These are phyloP conservation scores for Delia radicum DNA, from an alignment of 1,140 invertebrate genomes.

Conservation along the genomic window DNA sequence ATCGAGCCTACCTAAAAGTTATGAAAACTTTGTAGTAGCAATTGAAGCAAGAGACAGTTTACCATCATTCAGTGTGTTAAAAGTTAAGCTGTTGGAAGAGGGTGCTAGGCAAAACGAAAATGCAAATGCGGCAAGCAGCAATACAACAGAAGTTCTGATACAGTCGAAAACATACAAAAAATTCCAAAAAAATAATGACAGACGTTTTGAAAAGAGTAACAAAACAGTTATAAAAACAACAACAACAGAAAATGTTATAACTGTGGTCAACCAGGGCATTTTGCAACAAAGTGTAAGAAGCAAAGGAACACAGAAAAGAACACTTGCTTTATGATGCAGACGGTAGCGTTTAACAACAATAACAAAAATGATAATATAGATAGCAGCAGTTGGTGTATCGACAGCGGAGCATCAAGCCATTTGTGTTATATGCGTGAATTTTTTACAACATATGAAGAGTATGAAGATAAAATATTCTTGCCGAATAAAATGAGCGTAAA, in stretches of 20 bases:
- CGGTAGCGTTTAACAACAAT: not conserved
- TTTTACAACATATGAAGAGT: not conserved
- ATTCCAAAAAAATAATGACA: not conserved
- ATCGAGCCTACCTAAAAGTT: slow-evolving; percentile 27
- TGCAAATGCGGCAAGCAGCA: not conserved
- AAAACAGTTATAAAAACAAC: slow-evolving; percentile 24
- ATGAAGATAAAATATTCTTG: not conserved
- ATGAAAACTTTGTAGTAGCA: slow-evolving; percentile 30
- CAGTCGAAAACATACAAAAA: not conserved
- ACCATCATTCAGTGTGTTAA: slow-evolving; percentile 24
- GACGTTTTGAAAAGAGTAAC: not conserved
- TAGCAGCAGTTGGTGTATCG: too few species aligned
- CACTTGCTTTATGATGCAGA: not conserved
- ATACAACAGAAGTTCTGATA: not conserved
- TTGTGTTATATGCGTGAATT: not conserved
- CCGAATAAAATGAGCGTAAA: not conserved
- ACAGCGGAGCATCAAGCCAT: not conserved
- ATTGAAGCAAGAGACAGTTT: slow-evolving; percentile 28
- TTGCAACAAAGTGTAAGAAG: not conserved
- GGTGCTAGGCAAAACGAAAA: slow-evolving; percentile 3
- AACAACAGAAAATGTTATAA: not conserved
- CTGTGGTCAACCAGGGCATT: slow-evolving; percentile 4
- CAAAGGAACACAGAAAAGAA: not conserved
- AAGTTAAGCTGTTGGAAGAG: slow-evolving; percentile 30
- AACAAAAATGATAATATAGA: not conserved